A percentile compares a stretch with the other conserved stretches of the same genome.
Conservation (phyloP, 2,797 vertebrate species). For the Falco concolor region DNA sequence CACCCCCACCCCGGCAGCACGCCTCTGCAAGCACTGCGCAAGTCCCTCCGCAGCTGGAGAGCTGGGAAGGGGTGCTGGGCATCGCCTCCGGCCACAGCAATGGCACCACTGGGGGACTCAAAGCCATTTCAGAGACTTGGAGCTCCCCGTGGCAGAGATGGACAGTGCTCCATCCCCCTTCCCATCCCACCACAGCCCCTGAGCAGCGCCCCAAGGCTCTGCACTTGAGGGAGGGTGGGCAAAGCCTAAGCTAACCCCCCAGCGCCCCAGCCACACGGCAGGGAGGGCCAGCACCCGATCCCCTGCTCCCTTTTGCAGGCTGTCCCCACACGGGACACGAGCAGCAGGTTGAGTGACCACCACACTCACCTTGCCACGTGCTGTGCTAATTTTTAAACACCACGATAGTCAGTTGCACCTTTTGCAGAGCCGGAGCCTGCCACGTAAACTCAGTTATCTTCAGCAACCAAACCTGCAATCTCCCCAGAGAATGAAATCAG, state of each 20-base stretch:
- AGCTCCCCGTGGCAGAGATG: neutral
- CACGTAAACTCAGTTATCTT: slow-evolving; percentile 7
- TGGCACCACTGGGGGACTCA: rapidly evolving
- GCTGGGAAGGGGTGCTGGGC: neutral
- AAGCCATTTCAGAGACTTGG: neutral
- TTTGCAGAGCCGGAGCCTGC: neutral
- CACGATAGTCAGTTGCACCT: neutral
- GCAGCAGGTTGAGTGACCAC: neutral
- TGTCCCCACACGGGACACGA: rapidly evolving
- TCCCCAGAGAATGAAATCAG: neutral
- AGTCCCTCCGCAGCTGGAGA: neutral
- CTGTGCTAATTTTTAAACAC: neutral
- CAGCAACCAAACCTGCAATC: slow-evolving; percentile 16
- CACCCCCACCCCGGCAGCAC: rapidly evolving
- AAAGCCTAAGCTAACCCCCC: neutral
- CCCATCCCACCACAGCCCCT: neutral
- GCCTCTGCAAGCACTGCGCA: rapidly evolving
- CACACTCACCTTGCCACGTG: neutral
- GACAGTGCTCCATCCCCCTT: neutral
- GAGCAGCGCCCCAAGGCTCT: neutral
- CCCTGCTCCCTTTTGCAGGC: neutral
- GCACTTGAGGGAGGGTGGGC: neutral
- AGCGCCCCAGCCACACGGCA: neutral
- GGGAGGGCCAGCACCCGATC: neutral
- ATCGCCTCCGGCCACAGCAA: neutral